phyloP scores from a whole-genome alignment of 2,888 invertebrate species.

The Caenorhabditis wallacei region DNA sequence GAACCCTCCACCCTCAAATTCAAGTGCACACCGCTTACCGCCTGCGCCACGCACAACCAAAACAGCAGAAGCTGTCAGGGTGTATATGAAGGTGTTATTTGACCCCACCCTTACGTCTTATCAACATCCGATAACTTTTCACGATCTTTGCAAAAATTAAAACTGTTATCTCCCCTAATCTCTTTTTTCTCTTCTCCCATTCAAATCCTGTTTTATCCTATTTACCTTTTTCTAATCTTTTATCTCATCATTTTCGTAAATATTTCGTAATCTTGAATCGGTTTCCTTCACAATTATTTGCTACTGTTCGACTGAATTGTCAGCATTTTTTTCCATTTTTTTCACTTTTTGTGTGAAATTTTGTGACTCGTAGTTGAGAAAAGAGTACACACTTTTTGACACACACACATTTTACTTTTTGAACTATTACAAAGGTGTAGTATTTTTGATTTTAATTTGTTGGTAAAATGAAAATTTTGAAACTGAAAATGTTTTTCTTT shows the following conservation, averaged over 20 bases:
- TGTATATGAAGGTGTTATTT: too few species aligned
- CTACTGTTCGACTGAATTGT: constrained; percentile 19
- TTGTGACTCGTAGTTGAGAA: constrained; percentile 26
- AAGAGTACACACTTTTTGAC: neutral
- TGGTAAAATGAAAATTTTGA: neutral
- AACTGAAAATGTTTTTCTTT: neutral
- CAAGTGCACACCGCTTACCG: too few species aligned
- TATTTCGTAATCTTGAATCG: too few species aligned
- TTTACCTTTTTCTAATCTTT: constrained; percentile 27
- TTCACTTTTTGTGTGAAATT: constrained; percentile 20
- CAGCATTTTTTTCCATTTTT: constrained; percentile 15
- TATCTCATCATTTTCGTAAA: constrained; percentile 1
- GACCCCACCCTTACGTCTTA: too few species aligned
- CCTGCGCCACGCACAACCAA: too few species aligned
- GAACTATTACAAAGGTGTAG: neutral
- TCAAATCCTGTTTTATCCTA: neutral
- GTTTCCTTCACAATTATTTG: constrained; percentile 14
- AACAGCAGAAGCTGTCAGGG: too few species aligned
- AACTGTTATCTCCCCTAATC: neutral
- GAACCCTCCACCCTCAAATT: too few species aligned
- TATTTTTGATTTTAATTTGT: neutral
- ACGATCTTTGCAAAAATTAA: neutral
- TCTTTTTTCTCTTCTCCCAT: neutral
- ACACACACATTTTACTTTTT: constrained; percentile 5
- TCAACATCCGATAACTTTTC: too few species aligned